Evolutionary conservation across 2,113 vertebrate genomes (phyloP).

Genomic region (Pontoporia blainvillei): DNA sequence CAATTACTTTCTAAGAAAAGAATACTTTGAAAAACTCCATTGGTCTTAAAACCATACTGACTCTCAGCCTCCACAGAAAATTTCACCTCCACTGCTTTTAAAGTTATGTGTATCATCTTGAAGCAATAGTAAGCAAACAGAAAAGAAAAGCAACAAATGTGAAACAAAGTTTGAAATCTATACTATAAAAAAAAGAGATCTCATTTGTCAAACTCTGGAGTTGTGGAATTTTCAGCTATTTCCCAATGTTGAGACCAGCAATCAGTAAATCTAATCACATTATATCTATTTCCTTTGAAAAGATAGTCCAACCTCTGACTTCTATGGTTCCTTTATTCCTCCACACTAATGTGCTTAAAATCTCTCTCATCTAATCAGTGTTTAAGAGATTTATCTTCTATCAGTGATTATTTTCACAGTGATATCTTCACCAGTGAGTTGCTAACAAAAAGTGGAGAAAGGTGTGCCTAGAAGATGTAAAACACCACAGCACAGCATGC

Average conservation of each 20-base stretch:
- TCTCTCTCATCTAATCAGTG: neutral
- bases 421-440: neutral
- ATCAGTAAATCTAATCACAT: neutral
- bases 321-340: neutral
- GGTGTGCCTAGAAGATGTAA: neutral
- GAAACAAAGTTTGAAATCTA: slow-evolving; percentile 4
- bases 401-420: slow-evolving; percentile 32
- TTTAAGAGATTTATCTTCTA: neutral
- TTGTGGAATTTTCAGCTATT: neutral
- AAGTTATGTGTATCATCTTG: neutral
- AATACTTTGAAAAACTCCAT: neutral
- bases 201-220: neutral
- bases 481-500: neutral
- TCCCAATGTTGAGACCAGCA: neutral
- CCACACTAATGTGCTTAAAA: neutral
- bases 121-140: neutral
- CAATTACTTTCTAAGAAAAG: slow-evolving; percentile 18
- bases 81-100: neutral
- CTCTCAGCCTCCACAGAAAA: neutral
- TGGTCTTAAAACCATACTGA: neutral
- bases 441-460: neutral
- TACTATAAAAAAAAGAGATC: neutral
- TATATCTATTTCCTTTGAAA: neutral
- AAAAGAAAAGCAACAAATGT: neutral
- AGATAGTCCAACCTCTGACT: neutral